phyloP scores from a whole-genome alignment of 2,888 invertebrate species.

The Erebia aethiops region DNA sequence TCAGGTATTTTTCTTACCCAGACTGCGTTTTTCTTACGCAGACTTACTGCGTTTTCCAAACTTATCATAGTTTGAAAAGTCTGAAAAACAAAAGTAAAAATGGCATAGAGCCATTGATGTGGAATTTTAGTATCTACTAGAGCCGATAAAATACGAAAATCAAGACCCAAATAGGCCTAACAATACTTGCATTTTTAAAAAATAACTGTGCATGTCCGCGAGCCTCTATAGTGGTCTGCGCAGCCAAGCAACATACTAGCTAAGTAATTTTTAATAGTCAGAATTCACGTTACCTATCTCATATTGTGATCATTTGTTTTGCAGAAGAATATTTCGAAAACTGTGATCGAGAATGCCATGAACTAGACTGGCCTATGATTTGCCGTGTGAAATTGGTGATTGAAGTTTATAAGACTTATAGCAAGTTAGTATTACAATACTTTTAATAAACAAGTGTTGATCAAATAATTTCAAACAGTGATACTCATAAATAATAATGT shows the following conservation, averaged over 20 bases:
- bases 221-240: no score
- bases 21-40: background rate
- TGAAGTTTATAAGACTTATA: constrained; percentile 87
- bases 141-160: no score
- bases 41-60: no score
- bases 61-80: no score
- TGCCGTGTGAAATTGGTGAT: constrained; percentile 89
- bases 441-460: background rate
- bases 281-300: background rate
- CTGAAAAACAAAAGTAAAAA: no score
- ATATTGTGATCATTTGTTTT: constrained; percentile 14
- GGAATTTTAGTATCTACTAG: no score
- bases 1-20: background rate
- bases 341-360: constrained; percentile 90
- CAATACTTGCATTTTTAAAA: no score
- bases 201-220: no score
- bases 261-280: background rate
- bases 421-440: constrained; percentile 80
- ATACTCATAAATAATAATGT: constrained; percentile 12
- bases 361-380: constrained; percentile 90
- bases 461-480: background rate
- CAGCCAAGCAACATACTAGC: no score
- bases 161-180: no score
- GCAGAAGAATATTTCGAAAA: constrained; percentile 83
- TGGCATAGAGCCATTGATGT: no score